phyloP scores from a whole-genome alignment of 2,888 invertebrate genomes.

The Aquatica leii region DNA sequence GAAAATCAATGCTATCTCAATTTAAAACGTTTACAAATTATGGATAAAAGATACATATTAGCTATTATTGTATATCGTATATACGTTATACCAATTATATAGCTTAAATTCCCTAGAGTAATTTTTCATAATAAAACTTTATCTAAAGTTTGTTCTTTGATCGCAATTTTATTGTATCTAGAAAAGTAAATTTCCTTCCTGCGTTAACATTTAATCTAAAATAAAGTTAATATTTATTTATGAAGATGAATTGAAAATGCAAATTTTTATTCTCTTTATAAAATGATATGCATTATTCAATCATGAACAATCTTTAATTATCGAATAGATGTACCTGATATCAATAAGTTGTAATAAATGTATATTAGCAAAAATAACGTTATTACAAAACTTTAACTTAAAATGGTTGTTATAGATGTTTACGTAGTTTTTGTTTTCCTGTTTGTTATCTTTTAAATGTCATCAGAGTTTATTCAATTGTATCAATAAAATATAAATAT shows the following conservation, averaged over 20 bases:
- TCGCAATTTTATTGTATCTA: conserved; percentile 2
- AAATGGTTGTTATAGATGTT: too few relatives aligned
- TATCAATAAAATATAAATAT: too few relatives aligned
- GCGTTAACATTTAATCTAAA: conserved; percentile 7
- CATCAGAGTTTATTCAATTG: too few relatives aligned
- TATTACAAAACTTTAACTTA: too few relatives aligned
- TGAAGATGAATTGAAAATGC: conserved; percentile 4
- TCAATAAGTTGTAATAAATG: too few relatives aligned
- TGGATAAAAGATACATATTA: too few relatives aligned
- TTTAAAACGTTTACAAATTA: too few relatives aligned
- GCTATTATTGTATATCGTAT: neutral
- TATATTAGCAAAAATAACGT: too few relatives aligned
- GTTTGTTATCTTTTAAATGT: too few relatives aligned
- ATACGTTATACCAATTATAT: neutral
- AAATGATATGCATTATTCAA: conserved; percentile 8
- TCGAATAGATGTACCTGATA: too few relatives aligned
- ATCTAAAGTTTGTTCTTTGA: neutral
- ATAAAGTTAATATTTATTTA: conserved; percentile 14
- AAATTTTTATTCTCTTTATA: conserved; percentile 4
- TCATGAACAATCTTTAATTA: conserved; percentile 5
- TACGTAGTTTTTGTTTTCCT: too few relatives aligned
- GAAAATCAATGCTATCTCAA: too few relatives aligned
- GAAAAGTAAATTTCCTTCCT: conserved; percentile 3
- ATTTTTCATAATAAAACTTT: neutral
- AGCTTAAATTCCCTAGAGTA: conserved; percentile 1